Evolutionary conservation across 2,797 vertebrate genomes (phyloP), one percentile per base, ranked within the genome.

Genomic region (Alosa sapidissima): DNA sequence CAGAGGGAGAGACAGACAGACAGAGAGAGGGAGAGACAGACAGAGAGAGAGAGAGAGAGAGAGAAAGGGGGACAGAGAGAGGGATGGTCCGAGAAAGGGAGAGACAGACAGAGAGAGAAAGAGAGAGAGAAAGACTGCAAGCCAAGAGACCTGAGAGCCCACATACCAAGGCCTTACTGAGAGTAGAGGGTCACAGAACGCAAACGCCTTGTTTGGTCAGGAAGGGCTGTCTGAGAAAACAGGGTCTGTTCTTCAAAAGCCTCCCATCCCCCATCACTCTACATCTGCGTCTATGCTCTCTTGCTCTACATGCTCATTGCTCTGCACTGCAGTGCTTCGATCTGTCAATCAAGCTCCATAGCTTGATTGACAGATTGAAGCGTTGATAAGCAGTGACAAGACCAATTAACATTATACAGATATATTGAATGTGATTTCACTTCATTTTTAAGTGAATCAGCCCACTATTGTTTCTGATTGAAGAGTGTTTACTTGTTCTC

Each of bases 61-160:
- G n/a, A n/a, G n/a, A n/a, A n/a, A n/a, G n/a, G n/a, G n/a, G n/a
- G n/a, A 28, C 28, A 28, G 24, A 33, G 10, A 62, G 1, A 24
- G n/a, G n/a, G 5, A 10, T 52, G 11, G 51, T 52, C 41, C 41
- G 2, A 41, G 28, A 28, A 28, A 28, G 28, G 28, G 28, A 28
- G 28, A 28, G 41, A 41, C 2, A 65, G 60, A 65, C 75, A 60
- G 14, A 55, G 16, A 55, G 81, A 45, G 82, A 52, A 87, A 84
- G 65, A 83, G 19, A 19, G 55, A 47, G 9, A 88, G 75, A 87
- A 81, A 82, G 84, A 84, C 86, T 84, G 89, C 14, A 45, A 83
- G 83, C 55, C 83, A 1, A 60, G 58, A 89, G 83, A 83, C 89
- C 88, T 84, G 88, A 87, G 83, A 89, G 83, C 89, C 90, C 90